phyloP scores from a whole-genome alignment of 2,113 vertebrate species.

The Chaetops frenatus region DNA sequence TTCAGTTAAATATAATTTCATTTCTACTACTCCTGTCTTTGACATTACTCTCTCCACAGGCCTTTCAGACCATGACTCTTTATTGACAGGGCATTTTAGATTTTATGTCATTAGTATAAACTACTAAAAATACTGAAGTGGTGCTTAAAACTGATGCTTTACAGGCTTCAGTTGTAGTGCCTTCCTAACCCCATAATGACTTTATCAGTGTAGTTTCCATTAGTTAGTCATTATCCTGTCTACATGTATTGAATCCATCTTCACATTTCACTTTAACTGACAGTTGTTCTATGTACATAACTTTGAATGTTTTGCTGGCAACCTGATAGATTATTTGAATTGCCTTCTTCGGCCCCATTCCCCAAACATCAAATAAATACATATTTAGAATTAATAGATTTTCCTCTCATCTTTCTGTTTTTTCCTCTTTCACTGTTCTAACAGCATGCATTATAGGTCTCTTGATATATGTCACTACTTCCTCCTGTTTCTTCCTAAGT shows the following conservation, averaged over 20 bases:
- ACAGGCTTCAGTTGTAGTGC: not conserved
- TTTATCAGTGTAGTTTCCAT: not conserved
- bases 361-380: not conserved
- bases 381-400: not conserved
- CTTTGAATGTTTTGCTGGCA: not conserved
- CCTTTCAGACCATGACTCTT: not conserved
- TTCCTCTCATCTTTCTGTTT: not conserved
- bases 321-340: not conserved
- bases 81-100: not conserved
- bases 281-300: not conserved
- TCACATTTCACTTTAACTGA: not conserved
- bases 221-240: not conserved
- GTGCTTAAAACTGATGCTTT: not conserved
- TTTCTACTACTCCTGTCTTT: not conserved
- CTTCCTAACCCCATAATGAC: not conserved
- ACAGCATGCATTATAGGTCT: not conserved
- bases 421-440: not conserved
- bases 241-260: not conserved
- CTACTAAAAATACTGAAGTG: not conserved
- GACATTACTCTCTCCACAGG: not conserved
- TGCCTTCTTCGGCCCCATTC: not conserved
- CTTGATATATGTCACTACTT: not conserved
- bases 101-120: not conserved
- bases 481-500: not conserved
- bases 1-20: rapidly evolving